Evolutionary conservation across 2,888 invertebrate genomes (phyloP).

Genomic region (Pecten maximus): DNA sequence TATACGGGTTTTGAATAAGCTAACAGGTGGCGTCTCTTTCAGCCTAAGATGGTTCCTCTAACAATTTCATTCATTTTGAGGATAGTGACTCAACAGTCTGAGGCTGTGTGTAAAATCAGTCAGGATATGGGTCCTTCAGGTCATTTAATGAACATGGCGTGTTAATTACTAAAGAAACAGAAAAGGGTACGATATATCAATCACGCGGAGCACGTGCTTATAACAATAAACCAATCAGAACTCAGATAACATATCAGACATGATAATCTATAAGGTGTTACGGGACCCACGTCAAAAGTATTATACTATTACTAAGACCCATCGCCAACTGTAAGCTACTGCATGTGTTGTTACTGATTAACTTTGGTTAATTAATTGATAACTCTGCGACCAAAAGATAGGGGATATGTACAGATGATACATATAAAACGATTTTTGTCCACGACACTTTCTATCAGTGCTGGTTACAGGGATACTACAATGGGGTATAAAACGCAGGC

Average conservation of each 20-base stretch:
- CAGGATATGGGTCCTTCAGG: background rate
- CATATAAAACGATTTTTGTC: background rate
- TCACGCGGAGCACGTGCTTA: background rate
- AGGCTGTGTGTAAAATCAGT: background rate
- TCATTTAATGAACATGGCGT: background rate
- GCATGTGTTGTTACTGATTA: background rate
- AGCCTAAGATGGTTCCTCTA: background rate
- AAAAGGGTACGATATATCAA: background rate
- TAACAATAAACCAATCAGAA: slow-evolving; percentile 17
- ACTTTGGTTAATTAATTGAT: background rate
- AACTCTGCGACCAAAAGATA: background rate
- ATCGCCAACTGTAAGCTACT: background rate
- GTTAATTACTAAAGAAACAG: background rate
- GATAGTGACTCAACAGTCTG: background rate
- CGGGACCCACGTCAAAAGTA: background rate
- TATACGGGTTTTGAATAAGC: background rate
- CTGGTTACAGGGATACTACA: background rate
- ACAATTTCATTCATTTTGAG: background rate
- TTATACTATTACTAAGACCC: background rate
- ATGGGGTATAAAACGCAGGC: background rate
- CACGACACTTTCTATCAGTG: background rate
- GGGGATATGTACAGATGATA: background rate
- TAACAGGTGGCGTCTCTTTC: background rate
- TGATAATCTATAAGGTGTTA: background rate
- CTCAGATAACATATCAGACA: background rate